Evolutionary conservation across 1,140 invertebrate species (phyloP).

Genomic region (Streblospio benedicti): DNA sequence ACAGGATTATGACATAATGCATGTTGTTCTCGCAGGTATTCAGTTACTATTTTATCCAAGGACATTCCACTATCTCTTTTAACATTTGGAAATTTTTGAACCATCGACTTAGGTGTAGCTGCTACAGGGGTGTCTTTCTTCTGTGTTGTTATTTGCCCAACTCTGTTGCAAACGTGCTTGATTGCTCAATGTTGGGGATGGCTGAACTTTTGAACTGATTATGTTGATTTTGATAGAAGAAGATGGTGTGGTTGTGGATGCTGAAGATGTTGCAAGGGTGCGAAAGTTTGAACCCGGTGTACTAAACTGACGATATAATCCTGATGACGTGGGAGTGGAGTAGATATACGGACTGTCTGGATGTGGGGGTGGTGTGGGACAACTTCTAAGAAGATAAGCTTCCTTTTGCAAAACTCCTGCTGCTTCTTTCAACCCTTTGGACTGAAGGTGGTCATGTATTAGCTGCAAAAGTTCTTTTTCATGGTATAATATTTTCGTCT

Average conservation of each 20-base stretch:
- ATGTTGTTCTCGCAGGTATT: constrained; percentile 86
- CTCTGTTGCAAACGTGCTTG: background rate
- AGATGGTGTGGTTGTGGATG: background rate
- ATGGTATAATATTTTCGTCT: constrained; percentile 88
- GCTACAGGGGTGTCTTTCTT: no score
- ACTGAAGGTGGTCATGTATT: constrained; percentile 77
- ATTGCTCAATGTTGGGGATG: background rate
- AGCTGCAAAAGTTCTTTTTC: constrained; percentile 84
- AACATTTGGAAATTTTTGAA: background rate
- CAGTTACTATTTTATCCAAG: constrained; percentile 85
- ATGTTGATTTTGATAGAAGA: constrained; percentile 1
- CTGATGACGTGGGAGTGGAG: constrained; percentile 14
- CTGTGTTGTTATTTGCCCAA: background rate
- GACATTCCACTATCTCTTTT: constrained; percentile 54
- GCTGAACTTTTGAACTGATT: background rate
- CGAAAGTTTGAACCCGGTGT: background rate
- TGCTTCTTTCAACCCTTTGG: constrained; percentile 61
- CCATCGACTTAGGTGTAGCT: no score
- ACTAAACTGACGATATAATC: background rate
- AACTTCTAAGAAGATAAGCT: constrained; percentile 54
- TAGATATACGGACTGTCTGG: constrained; percentile 27
- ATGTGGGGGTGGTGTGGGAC: constrained; percentile 28
- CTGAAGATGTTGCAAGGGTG: background rate
- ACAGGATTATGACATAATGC: constrained; percentile 51
- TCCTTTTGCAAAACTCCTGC: constrained; percentile 67